Evolutionary conservation across 2,888 invertebrate genomes (phyloP).

Genomic region (Enchytraeus crypticus): DNA sequence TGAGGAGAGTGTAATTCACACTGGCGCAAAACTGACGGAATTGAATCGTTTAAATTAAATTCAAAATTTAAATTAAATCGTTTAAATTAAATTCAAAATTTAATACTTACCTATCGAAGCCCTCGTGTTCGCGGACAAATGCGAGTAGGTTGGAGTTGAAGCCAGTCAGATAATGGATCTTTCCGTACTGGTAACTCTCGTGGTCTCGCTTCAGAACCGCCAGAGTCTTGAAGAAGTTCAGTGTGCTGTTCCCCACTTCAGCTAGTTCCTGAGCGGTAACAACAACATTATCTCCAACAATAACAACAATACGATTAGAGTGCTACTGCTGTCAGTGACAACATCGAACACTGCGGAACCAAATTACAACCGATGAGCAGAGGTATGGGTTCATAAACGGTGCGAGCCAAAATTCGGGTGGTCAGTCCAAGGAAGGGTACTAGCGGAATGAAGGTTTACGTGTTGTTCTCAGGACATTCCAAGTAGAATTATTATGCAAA

Average conservation of each 20-base stretch:
- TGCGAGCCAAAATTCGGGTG: too few species aligned
- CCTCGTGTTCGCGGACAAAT: slow-evolving; percentile 40
- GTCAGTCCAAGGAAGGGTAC: too few species aligned
- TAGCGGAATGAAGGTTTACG: too few species aligned
- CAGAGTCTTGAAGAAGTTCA: slow-evolving; percentile 28
- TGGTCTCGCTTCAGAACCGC: slow-evolving; percentile 26
- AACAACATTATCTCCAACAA: background rate
- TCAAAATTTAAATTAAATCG: too few species aligned
- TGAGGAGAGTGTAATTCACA: too few species aligned
- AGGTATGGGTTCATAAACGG: too few species aligned
- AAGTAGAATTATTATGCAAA: background rate
- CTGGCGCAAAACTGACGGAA: too few species aligned
- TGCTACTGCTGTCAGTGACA: too few species aligned
- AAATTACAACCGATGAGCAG: too few species aligned
- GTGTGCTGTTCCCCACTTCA: background rate
- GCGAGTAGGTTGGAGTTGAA: slow-evolving; percentile 32
- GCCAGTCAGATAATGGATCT: slow-evolving; percentile 25
- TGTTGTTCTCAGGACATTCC: background rate
- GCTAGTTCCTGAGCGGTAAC: background rate
- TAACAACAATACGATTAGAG: too few species aligned
- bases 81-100: background rate
- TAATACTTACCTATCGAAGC: slow-evolving; percentile 34
- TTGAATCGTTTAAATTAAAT: too few species aligned
- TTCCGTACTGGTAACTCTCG: slow-evolving; percentile 33
- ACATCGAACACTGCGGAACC: too few species aligned